Conservation (phyloP, 2,797 vertebrate species). For the Pagetopsis macropterus region DNA sequence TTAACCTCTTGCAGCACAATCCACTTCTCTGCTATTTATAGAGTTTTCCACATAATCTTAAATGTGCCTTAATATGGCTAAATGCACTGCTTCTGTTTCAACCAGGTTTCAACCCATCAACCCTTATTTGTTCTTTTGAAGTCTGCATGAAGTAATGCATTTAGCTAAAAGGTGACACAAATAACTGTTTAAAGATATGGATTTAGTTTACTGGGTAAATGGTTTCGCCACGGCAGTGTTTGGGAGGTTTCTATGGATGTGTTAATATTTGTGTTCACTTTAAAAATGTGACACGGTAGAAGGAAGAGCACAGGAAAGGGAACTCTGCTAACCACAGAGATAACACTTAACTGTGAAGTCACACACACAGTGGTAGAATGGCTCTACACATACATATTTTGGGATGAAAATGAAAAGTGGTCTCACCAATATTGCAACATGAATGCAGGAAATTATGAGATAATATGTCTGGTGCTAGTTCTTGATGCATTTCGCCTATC, state of each 20-base stretch:
- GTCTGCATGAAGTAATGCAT: background rate
- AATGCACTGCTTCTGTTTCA: background rate
- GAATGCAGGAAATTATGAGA: too few species aligned
- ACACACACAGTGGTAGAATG: background rate
- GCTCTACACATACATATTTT: background rate
- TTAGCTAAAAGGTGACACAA: background rate
- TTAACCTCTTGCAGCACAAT: background rate
- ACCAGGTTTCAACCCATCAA: background rate
- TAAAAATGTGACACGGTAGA: background rate
- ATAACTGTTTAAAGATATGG: background rate
- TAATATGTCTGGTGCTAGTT: background rate
- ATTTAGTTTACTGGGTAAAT: background rate
- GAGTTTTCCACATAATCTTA: background rate
- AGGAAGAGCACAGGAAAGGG: conserved; percentile 51
- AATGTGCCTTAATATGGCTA: background rate
- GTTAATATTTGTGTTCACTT: background rate
- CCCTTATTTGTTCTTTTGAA: background rate
- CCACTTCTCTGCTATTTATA: background rate
- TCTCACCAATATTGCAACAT: background rate
- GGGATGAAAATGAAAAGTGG: background rate
- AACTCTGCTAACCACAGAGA: conserved; percentile 13
- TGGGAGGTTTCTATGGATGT: background rate
- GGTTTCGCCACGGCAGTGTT: background rate
- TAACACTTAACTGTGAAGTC: conserved; percentile 16
- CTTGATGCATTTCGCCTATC: background rate